phyloP scores from a whole-genome alignment of 1,140 invertebrate species.

The Cydia amplana region DNA sequence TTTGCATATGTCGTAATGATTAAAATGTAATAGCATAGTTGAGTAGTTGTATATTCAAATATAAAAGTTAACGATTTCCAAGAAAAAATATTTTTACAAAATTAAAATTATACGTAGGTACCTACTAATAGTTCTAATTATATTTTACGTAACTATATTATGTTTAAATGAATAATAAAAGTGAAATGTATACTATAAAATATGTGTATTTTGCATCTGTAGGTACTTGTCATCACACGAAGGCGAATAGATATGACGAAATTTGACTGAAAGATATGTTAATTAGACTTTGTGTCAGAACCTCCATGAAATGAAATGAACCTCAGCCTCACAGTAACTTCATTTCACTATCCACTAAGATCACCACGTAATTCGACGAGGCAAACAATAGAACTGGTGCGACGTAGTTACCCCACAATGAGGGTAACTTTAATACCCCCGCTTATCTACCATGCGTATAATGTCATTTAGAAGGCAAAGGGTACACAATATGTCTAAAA shows the following conservation, averaged over 20 bases:
- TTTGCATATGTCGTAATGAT: background rate
- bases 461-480: slow-evolving; percentile 6
- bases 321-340: background rate
- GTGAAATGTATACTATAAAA: too few relatives aligned
- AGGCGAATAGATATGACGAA: too few relatives aligned
- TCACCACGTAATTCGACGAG: background rate
- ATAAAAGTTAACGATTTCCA: background rate
- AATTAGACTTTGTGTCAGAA: too few relatives aligned
- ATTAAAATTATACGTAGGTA: background rate
- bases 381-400: background rate
- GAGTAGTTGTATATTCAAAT: too few relatives aligned
- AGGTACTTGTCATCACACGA: too few relatives aligned
- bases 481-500: background rate
- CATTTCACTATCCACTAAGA: background rate
- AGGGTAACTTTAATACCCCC: background rate
- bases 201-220: too few relatives aligned
- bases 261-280: too few relatives aligned
- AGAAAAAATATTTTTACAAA: background rate
- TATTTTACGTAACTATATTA: too few relatives aligned
- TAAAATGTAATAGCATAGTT: too few relatives aligned
- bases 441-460: background rate
- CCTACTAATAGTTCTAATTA: too few relatives aligned
- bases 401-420: slow-evolving; percentile 1
- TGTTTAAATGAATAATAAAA: too few relatives aligned
- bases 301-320: background rate